phyloP scores from a whole-genome alignment of 2,113 vertebrate genomes.

The Amblyopsis rosae region DNA sequence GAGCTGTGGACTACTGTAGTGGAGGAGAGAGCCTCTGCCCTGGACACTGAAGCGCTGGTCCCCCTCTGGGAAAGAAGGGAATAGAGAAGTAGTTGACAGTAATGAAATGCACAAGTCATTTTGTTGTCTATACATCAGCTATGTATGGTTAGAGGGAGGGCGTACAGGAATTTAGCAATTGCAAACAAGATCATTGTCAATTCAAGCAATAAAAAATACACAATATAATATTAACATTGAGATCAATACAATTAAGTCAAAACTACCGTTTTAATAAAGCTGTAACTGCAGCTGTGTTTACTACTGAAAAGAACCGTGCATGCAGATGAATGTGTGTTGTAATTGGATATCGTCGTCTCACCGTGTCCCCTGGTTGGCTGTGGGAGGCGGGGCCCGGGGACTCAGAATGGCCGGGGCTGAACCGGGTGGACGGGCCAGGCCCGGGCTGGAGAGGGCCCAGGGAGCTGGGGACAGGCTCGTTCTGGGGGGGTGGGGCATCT shows the following conservation, averaged over 20 bases:
- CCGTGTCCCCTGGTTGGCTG: constrained; percentile 60
- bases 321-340: not conserved
- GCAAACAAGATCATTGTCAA: too few relatives aligned
- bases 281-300: not conserved
- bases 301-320: not conserved
- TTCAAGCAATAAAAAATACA: too few relatives aligned
- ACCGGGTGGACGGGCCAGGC: constrained; percentile 51
- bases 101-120: not conserved
- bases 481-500: constrained; percentile 61
- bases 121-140: too few relatives aligned
- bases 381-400: constrained; percentile 38
- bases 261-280: too few relatives aligned
- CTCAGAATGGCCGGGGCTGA: constrained; percentile 72
- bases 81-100: constrained; percentile 45
- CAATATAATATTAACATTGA: not conserved
- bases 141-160: too few relatives aligned
- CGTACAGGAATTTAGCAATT: too few relatives aligned
- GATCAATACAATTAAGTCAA: not conserved
- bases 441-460: constrained; percentile 64
- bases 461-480: constrained; percentile 65
- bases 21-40: constrained; percentile 65
- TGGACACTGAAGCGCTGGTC: constrained; percentile 65
- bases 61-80: constrained; percentile 60
- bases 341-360: constrained; percentile 10
- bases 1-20: constrained; percentile 62